Evolutionary conservation across 2,797 vertebrate species (phyloP), one percentile per base, ranked within the genome.

Genomic region (Gastrophryne carolinensis): DNA sequence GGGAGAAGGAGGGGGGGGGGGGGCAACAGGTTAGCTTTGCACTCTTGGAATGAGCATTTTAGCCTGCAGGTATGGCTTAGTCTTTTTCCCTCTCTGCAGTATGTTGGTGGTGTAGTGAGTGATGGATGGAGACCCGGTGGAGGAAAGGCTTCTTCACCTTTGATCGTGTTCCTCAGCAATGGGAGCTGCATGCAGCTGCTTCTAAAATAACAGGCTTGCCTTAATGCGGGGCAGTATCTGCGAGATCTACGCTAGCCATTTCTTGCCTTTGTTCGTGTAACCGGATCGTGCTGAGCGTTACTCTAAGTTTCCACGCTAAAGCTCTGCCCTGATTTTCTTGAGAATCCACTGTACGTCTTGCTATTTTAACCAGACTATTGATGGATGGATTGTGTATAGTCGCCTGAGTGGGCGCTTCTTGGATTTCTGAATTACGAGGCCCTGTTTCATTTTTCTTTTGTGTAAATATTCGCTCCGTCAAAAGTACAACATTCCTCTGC

Each of bases 261-360:
- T n/a, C 29, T n/a, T 37, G 53, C 26, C 64, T 53, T 67, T 67
- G 64, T 53, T 35, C 47, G 27, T 53, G 21, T 35, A 67, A 37
- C 49, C 11, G 11, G 39, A 29, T 30, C 60, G 11, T 9, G 10
- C 29, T 21, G 44, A 7, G 44, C 44, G 21, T 8, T 34, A 0
- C n/a, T 19, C n/a, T 7, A 15, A 12, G 32, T 21, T 32, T 32
- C 54, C 1, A 2, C 27, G 26, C 15, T 24, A 39, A 27, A 23
- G 21, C 3, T 64, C 17, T 24, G 4, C 27, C 21, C 13, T 7
- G 3, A 2, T 37, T 54, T 11, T 5, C 8, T 15, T 2, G 4
- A 17, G 2, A 8, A 24, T 9, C 21, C 7, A 11, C 37, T 5
- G 4, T 11, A 21, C 23, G 8, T n/a, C 11, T 56, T 27, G 53